These are phyloP conservation scores for Clivina fossor DNA, from an alignment of 2,888 invertebrate species.

Conservation along the genomic window DNA sequence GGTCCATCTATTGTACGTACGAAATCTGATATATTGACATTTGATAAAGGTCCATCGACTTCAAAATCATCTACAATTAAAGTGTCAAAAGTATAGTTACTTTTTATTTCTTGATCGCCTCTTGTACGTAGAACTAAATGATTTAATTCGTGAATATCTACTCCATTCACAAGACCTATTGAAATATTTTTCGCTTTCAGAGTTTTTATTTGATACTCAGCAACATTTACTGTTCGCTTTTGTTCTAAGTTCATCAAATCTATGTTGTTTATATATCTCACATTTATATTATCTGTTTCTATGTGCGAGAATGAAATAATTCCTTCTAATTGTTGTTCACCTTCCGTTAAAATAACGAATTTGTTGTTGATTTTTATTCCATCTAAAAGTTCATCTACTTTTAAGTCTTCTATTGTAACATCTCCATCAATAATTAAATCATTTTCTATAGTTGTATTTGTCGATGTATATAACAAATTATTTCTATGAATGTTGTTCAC, in stretches of 20 bases:
- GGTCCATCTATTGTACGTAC: constrained; percentile 50
- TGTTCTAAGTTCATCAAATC: constrained; percentile 35
- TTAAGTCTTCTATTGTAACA: constrained; percentile 44
- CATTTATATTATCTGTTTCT: constrained; percentile 41
- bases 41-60: constrained; percentile 38
- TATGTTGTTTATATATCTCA: constrained; percentile 44
- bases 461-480: constrained; percentile 43
- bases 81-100: constrained; percentile 47
- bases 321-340: constrained; percentile 50
- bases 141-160: constrained; percentile 52
- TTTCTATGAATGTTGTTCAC: constrained; percentile 46
- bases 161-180: constrained; percentile 57
- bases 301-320: constrained; percentile 43
- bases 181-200: constrained; percentile 52
- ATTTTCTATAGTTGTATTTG: constrained; percentile 39
- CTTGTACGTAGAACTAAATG: constrained; percentile 54
- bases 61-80: constrained; percentile 48
- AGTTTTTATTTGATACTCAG: constrained; percentile 37
- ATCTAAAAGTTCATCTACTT: constrained; percentile 45
- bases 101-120: constrained; percentile 56
- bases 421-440: constrained; percentile 46
- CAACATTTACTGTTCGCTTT: constrained; percentile 5
- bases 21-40: constrained; percentile 46
- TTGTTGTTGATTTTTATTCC: constrained; percentile 44
- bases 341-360: constrained; percentile 45